Percentiles rank a stretch among this genome's conserved stretches.
These are phyloP conservation scores for Tuberolachnus salignus DNA, from an alignment of 2,888 invertebrate genomes.

Conservation along the genomic window DNA sequence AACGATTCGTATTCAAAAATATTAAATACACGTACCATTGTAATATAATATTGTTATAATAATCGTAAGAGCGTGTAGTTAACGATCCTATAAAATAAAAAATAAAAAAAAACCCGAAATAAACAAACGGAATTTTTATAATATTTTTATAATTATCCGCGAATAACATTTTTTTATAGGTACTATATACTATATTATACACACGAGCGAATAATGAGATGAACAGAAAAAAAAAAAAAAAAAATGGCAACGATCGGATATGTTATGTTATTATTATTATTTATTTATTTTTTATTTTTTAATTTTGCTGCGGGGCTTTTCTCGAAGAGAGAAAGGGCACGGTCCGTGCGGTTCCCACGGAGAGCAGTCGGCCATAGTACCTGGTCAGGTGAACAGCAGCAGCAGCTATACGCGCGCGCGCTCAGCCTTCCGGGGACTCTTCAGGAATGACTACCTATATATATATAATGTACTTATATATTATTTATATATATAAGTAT, in stretches of 20 bases:
- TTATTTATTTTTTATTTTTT: neutral
- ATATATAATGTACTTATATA: too few relatives aligned
- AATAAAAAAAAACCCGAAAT: neutral
- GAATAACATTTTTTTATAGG: too few relatives aligned
- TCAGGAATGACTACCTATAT: constrained; percentile 27
- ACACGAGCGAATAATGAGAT: constrained; percentile 11
- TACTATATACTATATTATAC: too few relatives aligned
- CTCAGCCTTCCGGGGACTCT: constrained; percentile 46
- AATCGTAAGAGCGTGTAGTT: neutral
- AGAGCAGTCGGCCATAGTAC: constrained; percentile 57
- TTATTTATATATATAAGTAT: too few relatives aligned
- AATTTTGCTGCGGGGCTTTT: constrained; percentile 55
- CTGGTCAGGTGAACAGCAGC: constrained; percentile 56
- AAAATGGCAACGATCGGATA: constrained; percentile 42
- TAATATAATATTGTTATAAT: neutral
- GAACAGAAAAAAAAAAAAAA: too few relatives aligned
- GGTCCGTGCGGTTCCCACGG: constrained; percentile 56
- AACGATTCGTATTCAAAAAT: constrained; percentile 39
- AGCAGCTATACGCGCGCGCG: constrained; percentile 23
- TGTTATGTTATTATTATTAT: constrained; percentile 34
- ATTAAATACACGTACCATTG: neutral
- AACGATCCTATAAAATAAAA: neutral
- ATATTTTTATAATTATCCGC: constrained; percentile 21
- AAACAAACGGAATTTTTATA: neutral
- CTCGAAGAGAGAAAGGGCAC: constrained; percentile 47